Conservation (phyloP, 2,888 invertebrate genomes). For the Eulithis testata region DNA sequence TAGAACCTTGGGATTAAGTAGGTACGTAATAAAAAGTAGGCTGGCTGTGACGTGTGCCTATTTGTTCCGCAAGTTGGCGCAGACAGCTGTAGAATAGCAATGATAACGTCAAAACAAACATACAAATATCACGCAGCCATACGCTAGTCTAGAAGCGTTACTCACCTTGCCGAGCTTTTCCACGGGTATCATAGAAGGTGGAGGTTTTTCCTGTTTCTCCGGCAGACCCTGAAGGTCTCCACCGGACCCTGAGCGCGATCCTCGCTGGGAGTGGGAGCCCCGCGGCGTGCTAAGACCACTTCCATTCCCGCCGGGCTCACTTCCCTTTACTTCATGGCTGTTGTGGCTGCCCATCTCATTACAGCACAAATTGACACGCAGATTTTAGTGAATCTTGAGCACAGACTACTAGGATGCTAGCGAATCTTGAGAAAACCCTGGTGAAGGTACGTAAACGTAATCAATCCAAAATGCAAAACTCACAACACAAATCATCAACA, state of each 20-base stretch:
- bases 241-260: slow-evolving; percentile 86
- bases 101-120: slow-evolving; percentile 43
- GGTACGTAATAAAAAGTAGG: too few species aligned
- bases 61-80: too few species aligned
- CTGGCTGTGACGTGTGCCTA: too few species aligned
- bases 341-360: slow-evolving; percentile 70
- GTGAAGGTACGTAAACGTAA: too few species aligned
- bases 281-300: slow-evolving; percentile 72
- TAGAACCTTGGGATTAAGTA: too few species aligned
- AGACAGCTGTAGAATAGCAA: slow-evolving; percentile 1
- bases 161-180: slow-evolving; percentile 90
- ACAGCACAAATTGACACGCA: not conserved
- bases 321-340: slow-evolving; percentile 64
- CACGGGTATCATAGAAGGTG: slow-evolving; percentile 88
- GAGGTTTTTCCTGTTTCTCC: slow-evolving; percentile 76
- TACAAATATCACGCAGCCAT: too few species aligned
- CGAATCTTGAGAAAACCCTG: too few species aligned
- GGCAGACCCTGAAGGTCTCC: slow-evolving; percentile 87
- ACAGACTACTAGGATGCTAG: too few species aligned
- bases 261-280: slow-evolving; percentile 75
- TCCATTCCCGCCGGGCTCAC: slow-evolving; percentile 54
- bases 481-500: too few species aligned
- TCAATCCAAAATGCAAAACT: not conserved
- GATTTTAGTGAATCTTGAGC: too few species aligned
- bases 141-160: slow-evolving; percentile 10